Evolutionary conservation across 1,140 invertebrate species (phyloP).

Genomic region (Penaeus chinensis): DNA sequence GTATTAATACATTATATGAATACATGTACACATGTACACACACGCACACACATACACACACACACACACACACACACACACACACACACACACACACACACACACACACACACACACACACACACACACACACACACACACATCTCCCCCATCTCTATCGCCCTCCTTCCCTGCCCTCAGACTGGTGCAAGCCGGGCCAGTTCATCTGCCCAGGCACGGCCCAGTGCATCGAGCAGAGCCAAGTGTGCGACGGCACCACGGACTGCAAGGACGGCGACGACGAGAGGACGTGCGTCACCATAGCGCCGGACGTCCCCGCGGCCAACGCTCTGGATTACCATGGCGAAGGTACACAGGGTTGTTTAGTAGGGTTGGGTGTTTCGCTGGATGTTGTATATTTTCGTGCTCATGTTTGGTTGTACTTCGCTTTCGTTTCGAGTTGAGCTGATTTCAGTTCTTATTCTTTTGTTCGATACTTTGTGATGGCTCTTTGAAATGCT

Average conservation of each 20-base stretch:
- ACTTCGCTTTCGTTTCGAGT: too few relatives aligned
- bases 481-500: too few relatives aligned
- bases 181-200: slow-evolving; percentile 80
- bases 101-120: background rate
- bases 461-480: too few relatives aligned
- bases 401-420: too few relatives aligned
- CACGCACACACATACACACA: background rate
- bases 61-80: background rate
- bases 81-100: background rate
- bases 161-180: slow-evolving; percentile 68
- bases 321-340: slow-evolving; percentile 66
- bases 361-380: background rate
- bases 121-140: background rate
- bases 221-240: slow-evolving; percentile 75
- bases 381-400: background rate
- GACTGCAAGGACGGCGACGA: slow-evolving; percentile 87
- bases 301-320: slow-evolving; percentile 68
- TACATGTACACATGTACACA: slow-evolving; percentile 1
- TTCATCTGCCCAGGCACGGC: slow-evolving; percentile 81
- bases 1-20: too few relatives aligned
- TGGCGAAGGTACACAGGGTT: slow-evolving; percentile 61
- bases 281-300: slow-evolving; percentile 78
- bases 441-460: too few relatives aligned
- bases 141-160: background rate
- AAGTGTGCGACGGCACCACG: slow-evolving; percentile 79